Percentiles rank a stretch among this genome's conserved stretches.
Evolutionary conservation across 1,140 invertebrate species (phyloP).

Genomic region (Nixonia krombeini): DNA sequence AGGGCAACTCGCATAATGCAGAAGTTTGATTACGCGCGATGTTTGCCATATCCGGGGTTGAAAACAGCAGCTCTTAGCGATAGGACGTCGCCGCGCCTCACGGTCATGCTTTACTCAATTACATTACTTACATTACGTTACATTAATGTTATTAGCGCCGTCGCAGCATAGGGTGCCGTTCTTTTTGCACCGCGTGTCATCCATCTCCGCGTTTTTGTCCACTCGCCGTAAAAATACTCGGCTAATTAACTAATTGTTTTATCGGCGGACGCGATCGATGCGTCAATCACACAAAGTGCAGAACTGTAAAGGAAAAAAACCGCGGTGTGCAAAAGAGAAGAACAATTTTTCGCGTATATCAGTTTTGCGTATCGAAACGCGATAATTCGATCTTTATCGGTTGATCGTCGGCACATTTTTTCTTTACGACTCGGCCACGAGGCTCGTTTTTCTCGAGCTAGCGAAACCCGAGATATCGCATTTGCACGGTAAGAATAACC

Average conservation of each 20-base stretch:
- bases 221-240: slow-evolving; percentile 12
- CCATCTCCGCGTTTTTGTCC: slow-evolving; percentile 8
- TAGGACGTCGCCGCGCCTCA: slow-evolving; percentile 9
- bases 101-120: slow-evolving; percentile 50
- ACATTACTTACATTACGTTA: slow-evolving; percentile 60
- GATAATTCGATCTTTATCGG: no score
- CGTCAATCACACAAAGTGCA: background rate
- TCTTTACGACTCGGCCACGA: no score
- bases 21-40: slow-evolving; percentile 30
- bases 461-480: slow-evolving; percentile 38
- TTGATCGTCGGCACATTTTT: no score
- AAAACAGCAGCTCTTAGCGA: slow-evolving; percentile 23
- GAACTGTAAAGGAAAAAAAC: no score
- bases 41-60: slow-evolving; percentile 20
- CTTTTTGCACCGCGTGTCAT: slow-evolving; percentile 8
- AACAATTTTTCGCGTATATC: no score
- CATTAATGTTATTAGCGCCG: slow-evolving; percentile 62
- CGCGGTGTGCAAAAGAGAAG: no score
- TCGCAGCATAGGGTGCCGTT: slow-evolving; percentile 7
- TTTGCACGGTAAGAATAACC: slow-evolving; percentile 38
- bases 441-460: slow-evolving; percentile 18
- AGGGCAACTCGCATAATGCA: slow-evolving; percentile 34
- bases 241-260: slow-evolving; percentile 22
- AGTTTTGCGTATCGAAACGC: no score
- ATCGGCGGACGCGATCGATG: background rate